Evolutionary conservation across 2,113 vertebrate genomes (phyloP).

Genomic region (Damaliscus lunatus): DNA sequence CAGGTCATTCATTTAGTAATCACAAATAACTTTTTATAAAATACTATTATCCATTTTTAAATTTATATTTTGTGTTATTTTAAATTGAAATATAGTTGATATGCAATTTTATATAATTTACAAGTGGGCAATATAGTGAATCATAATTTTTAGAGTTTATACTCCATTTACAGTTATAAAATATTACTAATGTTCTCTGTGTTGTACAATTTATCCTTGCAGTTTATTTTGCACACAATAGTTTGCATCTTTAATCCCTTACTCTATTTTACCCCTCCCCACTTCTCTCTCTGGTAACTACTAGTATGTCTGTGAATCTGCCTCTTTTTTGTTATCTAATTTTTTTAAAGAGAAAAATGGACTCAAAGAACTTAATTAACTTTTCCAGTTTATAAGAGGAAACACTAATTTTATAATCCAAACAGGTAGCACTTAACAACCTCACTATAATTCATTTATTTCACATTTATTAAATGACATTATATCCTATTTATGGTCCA

Average conservation of each 20-base stretch:
- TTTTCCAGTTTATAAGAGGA: neutral
- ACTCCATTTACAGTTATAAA: neutral
- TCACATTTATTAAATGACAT: neutral
- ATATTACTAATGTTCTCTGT: neutral
- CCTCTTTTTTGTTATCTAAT: neutral
- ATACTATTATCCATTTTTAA: neutral
- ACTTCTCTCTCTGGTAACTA: neutral
- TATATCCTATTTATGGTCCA: neutral
- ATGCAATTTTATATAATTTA: neutral
- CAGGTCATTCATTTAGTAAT: neutral
- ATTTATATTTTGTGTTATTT: neutral
- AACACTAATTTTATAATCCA: neutral
- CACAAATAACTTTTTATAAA: neutral
- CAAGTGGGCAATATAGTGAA: neutral
- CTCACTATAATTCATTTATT: neutral
- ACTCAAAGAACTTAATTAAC: neutral
- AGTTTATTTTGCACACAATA: neutral
- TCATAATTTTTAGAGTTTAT: neutral
- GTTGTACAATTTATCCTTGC: neutral
- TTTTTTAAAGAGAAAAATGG: neutral
- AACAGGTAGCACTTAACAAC: neutral
- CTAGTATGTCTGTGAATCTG: neutral
- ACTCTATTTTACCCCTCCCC: no score
- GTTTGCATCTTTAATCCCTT: neutral
- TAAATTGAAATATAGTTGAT: neutral